Base-by-base conservation (phyloP, 2,888 invertebrate species). In the Eupeodes luniger region DNA sequence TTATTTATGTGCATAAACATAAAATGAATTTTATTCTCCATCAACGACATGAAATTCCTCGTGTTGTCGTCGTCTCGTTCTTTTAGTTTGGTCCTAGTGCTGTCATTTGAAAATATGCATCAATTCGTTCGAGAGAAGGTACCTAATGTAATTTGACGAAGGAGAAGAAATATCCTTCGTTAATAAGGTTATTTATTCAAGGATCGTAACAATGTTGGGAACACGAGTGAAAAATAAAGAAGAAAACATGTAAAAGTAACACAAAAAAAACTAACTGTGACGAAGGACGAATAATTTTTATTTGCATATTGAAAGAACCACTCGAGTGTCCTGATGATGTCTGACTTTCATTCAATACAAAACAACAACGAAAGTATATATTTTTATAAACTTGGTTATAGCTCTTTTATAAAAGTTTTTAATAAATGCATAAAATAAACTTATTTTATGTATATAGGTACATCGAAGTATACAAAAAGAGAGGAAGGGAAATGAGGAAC, bases 151-250 rank as follows among this genome's bases (percentile, higher is more conserved):
- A 69, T 53, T 66, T 67, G 66, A 74, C 49, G 66, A 67, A 81
- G 81, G 9, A 5, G 40, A 40, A 86, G 82, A 66, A 82, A 83
- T 80, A 82, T 79, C 59, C 75, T 59, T 69, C 49, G 51, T 55
- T 80, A 86, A 86, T 79, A 79, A 82, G 82, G 82, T 75, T 74
- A 86, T 82, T 76, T 82, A 86, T 86, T 64, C 70, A 64, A 76
- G 66, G 53, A 49, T 53, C 36, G 49, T 72, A 47, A 81, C 72
- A 67, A 78, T 59, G 47, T 72, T 59, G 72, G 72, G 9, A 10
- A 7, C 10, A 16, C 14, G n/a, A 36, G 44, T 27, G 1, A 34
- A 11, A 67, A 16, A 10, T 16, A 7, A n/a, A 53, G 34, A 34
- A 51, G 27, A 69, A 14, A 34, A 16, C 61, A 27, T 27, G 2